Evolutionary conservation across 2,797 vertebrate genomes (phyloP), one percentile per base, ranked within the genome.

Genomic region (Sebastes aleutianus): DNA sequence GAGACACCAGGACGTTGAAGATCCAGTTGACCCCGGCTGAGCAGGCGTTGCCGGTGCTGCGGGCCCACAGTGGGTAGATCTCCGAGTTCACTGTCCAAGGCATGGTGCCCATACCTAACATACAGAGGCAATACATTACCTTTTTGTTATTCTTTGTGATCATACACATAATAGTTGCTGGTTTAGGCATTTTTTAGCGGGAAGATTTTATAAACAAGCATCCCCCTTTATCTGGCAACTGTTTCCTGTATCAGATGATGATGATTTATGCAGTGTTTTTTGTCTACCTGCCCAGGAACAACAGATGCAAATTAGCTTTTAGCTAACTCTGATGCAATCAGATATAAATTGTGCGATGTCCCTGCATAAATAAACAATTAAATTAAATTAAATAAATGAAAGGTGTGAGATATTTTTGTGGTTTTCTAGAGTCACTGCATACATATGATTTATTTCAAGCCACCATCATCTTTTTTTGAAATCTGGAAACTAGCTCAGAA

Each of bases 51-150:
- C 99, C 98, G 27, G 97, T 99, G 86, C 99, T 99, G 87, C 98
- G 96, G 5, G 97, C 98, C 98, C 99, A 99, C 77, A 99, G 96
- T 0, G 98, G 98, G 87, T 98, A 99, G 86, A 99, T 99, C 95
- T 99, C 98, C 3, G 98, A 98, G 95, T 99, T 99, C 84, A 99
- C 95, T 0, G 98, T 99, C 99, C 99, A 99, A 4, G 99, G 99
- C 98, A 99, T 99, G 9, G 98, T 95, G 68, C 99, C 99, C 99
- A 99, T 99, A 63, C 99, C 99, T 99, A 61, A 47, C 29, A 54
- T 22, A 78, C 7, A 43, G 11, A 76, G 54, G 4, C 9, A 47
- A 76, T 18, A 24, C 59, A 32, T 32, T 53, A 53, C 7, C 0
- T n/a, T 47, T 18, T 47, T 53, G 20, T 53, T 53, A 53, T 1